Base-by-base conservation (phyloP, 30 jellyfish, hydroid and myxozoan species). In the Cassiopea andromeda region DNA sequence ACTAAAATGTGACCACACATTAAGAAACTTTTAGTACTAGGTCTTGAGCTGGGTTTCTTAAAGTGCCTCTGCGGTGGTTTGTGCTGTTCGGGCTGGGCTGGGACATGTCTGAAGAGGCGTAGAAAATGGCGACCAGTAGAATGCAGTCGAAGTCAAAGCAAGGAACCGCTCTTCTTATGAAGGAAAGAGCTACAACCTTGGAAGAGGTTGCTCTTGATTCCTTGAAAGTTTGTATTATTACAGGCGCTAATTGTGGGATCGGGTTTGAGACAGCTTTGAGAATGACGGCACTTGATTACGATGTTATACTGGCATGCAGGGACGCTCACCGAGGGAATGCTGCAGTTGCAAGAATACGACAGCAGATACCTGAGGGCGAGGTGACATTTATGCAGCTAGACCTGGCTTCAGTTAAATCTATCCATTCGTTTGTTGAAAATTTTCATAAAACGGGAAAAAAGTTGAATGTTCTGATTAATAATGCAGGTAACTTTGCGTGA, bases 361-460 rank as follows among this genome's bases (percentile, higher is more conserved):
- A 75, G 81, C 97, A 90, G 78, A 82, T 90, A 48, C 97, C 97
- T 13, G 97, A 90, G 68, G 85, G 97, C 80, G 92, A 90, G 44
- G 97, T 90, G 43, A 81, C 97, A 1, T 90, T 90, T 77, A 90
- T 90, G 97, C 97, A 90, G 87, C 93, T 90, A 17, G 97, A 90
- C 68, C 69, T 90, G 82, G 97, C 93, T 10, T 90, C 97, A 4
- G 58, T 90, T 2, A 90, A 90, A 61, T 90, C 97, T 1, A 87
- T 90, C 78, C 85, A 87, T 44, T 44, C 80, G 47, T 90, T 90
- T 66, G 97, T 83, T 10, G 97, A 90, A 48, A 90, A 90, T 77
- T 90, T 90, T 60, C 97, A 83, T 64, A 83, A 82, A 46, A 90
- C 93, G 7, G 97, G 97, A 48, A 90, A 90, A 69, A 72, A 75